phyloP scores from a whole-genome alignment of 2,113 vertebrate genomes.

The Microtus ochrogaster region DNA sequence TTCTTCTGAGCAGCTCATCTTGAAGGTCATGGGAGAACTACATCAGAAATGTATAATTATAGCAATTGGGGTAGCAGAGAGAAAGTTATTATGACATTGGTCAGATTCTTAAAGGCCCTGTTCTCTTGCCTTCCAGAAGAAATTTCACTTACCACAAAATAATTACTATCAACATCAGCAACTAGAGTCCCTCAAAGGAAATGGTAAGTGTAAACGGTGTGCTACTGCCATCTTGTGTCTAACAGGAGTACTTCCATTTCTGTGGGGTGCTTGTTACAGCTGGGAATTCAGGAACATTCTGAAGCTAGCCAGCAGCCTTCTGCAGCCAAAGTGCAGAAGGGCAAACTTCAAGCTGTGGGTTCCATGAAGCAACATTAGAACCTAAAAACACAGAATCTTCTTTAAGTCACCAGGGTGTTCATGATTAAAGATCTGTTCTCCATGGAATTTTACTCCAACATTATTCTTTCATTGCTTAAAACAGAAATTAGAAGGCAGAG shows the following conservation, averaged over 20 bases:
- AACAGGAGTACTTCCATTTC: neutral
- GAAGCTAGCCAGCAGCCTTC: neutral
- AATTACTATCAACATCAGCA: neutral
- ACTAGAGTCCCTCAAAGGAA: rapidly evolving
- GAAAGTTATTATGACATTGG: neutral
- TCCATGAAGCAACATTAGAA: neutral
- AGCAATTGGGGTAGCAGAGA: neutral
- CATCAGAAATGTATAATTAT: neutral
- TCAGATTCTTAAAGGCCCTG: neutral
- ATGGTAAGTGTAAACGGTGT: neutral
- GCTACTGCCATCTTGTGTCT: constrained; percentile 78
- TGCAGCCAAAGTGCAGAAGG: neutral
- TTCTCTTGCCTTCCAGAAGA: neutral
- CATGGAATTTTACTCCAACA: neutral
- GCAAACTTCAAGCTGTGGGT: neutral
- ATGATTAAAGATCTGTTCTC: neutral
- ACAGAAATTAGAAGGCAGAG: neutral
- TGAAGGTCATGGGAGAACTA: neutral
- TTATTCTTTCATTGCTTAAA: neutral
- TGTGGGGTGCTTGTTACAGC: neutral
- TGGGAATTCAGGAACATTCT: neutral
- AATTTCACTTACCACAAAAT: neutral
- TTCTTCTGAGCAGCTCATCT: neutral
- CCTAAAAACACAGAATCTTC: neutral
- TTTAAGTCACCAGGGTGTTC: neutral